A percentile compares a stretch with the other conserved stretches of the same genome.
Conservation (phyloP, 2,888 invertebrate species). For the Anarsia innoxiella region DNA sequence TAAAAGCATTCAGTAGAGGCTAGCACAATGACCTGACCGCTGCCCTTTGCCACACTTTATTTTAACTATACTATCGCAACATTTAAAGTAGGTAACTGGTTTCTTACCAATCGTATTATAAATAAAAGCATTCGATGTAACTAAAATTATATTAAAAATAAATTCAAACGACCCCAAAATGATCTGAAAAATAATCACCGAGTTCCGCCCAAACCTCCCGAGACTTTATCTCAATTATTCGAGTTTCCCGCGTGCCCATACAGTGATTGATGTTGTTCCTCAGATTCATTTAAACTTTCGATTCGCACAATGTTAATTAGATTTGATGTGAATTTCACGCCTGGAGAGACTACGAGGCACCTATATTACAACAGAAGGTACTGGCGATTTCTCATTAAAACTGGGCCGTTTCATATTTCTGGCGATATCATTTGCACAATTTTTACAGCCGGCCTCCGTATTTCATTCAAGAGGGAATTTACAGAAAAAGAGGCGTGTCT, state of each 20-base stretch:
- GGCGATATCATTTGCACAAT: slow-evolving; percentile 21
- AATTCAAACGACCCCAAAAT: not conserved
- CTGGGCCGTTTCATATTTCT: slow-evolving; percentile 15
- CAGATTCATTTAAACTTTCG: slow-evolving; percentile 22
- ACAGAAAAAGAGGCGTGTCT: slow-evolving; percentile 30
- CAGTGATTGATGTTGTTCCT: slow-evolving; percentile 12
- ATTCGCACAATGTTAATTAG: slow-evolving; percentile 22
- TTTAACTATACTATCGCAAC: not conserved
- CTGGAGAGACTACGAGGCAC: no score
- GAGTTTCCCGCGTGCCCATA: slow-evolving; percentile 10
- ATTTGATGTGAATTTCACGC: slow-evolving; percentile 19
- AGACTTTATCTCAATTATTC: slow-evolving; percentile 12
- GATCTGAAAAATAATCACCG: no score
- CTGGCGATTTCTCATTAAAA: slow-evolving; percentile 10
- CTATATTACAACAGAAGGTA: not conserved
- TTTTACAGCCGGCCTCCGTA: slow-evolving; percentile 15
- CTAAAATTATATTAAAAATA: not conserved
- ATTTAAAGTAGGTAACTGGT: not conserved
- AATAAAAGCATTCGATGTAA: no score
- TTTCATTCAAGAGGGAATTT: slow-evolving; percentile 37
- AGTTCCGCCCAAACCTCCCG: slow-evolving; percentile 7
- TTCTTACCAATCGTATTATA: not conserved
- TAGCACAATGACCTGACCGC: slow-evolving; percentile 25
- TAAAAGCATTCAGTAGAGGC: slow-evolving; percentile 25
- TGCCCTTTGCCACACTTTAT: slow-evolving; percentile 19